phyloP scores from a whole-genome alignment of 64 coral and sea anemone species.

The Porites lutea region DNA sequence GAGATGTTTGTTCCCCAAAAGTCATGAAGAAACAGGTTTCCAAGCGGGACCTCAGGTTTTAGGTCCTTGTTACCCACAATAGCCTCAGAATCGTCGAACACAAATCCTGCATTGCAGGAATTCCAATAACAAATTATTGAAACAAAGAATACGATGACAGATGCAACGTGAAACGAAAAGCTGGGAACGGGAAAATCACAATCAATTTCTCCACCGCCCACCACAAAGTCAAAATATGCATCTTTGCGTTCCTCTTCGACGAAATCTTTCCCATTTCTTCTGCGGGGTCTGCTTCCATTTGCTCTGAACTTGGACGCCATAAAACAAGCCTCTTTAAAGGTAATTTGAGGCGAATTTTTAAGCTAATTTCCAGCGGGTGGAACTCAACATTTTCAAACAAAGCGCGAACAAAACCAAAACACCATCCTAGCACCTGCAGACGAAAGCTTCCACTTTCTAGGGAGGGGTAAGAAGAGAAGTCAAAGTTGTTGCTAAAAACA shows the following conservation, averaged over 20 bases:
- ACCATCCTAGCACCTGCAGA: slow-evolving; percentile 9
- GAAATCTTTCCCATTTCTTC: slow-evolving; percentile 16
- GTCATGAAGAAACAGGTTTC: slow-evolving; percentile 83
- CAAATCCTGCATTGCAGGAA: slow-evolving; percentile 85
- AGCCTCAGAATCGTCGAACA: slow-evolving; percentile 96
- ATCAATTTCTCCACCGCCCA: neutral
- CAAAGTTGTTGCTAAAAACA: neutral
- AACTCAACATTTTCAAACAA: slow-evolving; percentile 57
- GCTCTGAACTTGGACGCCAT: slow-evolving; percentile 45
- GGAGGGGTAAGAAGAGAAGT: neutral
- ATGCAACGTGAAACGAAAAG: slow-evolving; percentile 62
- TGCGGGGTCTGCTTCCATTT: slow-evolving; percentile 26
- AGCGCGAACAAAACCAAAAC: slow-evolving; percentile 28
- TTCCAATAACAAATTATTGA: slow-evolving; percentile 89
- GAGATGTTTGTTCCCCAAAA: slow-evolving; percentile 87
- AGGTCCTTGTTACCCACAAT: slow-evolving; percentile 87
- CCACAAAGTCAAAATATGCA: neutral
- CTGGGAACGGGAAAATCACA: slow-evolving; percentile 67
- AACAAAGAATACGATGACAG: slow-evolving; percentile 57
- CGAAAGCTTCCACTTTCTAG: neutral
- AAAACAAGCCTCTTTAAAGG: slow-evolving; percentile 6
- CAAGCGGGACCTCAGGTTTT: slow-evolving; percentile 61
- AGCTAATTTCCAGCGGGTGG: slow-evolving; percentile 18
- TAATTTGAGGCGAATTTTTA: slow-evolving; percentile 39
- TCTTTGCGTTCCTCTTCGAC: slow-evolving; percentile 31